Evolutionary conservation across 2,113 vertebrate genomes (phyloP), one percentile per base, ranked within the genome.

Genomic region (Nannospalax galili): DNA sequence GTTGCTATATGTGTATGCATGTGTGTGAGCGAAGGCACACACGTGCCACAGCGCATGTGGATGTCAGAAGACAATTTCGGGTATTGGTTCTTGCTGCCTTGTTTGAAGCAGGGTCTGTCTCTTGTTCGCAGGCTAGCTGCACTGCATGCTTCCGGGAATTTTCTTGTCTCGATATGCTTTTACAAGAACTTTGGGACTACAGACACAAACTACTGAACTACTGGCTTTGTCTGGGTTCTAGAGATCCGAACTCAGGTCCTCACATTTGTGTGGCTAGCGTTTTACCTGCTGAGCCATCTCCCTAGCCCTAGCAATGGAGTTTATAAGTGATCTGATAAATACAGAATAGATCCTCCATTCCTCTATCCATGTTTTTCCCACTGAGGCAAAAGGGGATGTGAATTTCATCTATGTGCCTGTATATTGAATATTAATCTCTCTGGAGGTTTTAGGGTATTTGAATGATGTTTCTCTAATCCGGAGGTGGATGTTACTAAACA

Each of bases 311-410:
- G 22, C 1, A 42, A 37, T 70, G 30, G 67, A 79, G 30, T 72
- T 86, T 78, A 84, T 62, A 94, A 73, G 56, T n/a, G 14, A 88
- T 85, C 79, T 86, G 10, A 60, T 93, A 91, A 92, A 75, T 2
- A 17, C 7, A 45, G 70, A 77, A 56, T 72, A 64, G 65, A n/a
- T 52, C 42, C 62, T 84, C 52, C 8, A 56, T 93, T 92, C 69
- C 30, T 48, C 56, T 24, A 52, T 72, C 28, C 42, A 35, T 82
- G 42, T 74, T 42, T 52, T 88, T 40, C 28, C 52, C 56, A 42
- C 42, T 90, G 82, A 89, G 67, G 90, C 32, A 37, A 88, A 92
- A 74, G 3, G 26, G 26, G 1, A 58, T 93, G 81, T 84, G 58
- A 92, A 72, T 60, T 79, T 45, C n/a, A 35, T 30, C 28, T 56